These are phyloP conservation scores for Chaetorhynchus papuensis DNA, from an alignment of 2,113 vertebrate genomes.

Conservation along the genomic window DNA sequence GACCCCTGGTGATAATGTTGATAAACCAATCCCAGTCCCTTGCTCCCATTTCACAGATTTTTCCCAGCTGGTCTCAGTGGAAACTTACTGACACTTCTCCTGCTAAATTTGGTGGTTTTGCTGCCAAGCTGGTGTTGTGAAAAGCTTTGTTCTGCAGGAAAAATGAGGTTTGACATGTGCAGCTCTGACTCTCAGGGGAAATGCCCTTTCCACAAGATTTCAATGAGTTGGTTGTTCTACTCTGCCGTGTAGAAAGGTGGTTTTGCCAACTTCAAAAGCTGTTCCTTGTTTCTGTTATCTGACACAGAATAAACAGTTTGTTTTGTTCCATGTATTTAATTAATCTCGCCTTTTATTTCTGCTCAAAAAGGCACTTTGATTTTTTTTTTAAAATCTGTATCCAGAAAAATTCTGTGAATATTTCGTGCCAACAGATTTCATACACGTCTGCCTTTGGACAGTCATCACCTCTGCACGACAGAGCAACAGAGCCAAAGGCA, in stretches of 20 bases:
- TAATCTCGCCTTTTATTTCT: background rate
- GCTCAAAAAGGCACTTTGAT: background rate
- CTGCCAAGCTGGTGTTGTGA: background rate
- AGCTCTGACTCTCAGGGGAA: background rate
- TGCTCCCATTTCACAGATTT: background rate
- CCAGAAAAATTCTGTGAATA: background rate
- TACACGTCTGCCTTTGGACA: background rate
- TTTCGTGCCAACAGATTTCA: background rate
- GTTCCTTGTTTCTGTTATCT: background rate
- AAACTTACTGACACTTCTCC: background rate
- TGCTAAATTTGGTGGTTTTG: background rate
- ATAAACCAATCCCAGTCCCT: background rate
- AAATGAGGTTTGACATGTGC: background rate
- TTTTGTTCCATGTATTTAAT: background rate
- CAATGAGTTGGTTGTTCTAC: background rate
- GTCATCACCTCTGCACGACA: background rate
- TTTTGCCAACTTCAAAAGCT: background rate
- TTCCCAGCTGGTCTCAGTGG: background rate
- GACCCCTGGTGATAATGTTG: fast-evolving
- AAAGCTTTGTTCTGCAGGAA: background rate
- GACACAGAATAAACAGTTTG: background rate
- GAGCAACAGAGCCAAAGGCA: background rate
- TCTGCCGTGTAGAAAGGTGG: background rate
- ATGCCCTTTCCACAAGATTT: background rate
- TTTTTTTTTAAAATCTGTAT: background rate